These are phyloP conservation scores for Andrena fulva DNA, from an alignment of 2,888 invertebrate species.

Conservation along the genomic window DNA sequence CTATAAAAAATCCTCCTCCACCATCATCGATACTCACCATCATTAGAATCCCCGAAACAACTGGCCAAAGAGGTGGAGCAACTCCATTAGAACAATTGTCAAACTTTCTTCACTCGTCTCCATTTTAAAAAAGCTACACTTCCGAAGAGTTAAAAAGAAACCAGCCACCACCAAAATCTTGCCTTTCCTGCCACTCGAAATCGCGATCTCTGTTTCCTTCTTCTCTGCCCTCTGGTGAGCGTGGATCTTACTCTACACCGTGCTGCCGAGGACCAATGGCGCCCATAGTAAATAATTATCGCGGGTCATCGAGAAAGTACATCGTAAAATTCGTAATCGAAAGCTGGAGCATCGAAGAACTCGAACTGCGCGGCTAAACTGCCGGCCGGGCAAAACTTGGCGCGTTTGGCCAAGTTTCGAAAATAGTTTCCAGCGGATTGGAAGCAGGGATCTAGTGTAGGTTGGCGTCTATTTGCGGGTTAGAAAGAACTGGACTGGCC, in stretches of 20 bases:
- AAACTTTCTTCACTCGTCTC: not conserved
- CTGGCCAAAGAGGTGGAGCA: not conserved
- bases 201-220: not conserved
- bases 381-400: conserved; percentile 71
- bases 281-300: not conserved
- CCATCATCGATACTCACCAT: conserved; percentile 36
- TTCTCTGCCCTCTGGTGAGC: not conserved
- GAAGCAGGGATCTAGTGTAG: conserved; percentile 59
- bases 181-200: not conserved
- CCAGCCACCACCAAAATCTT: not conserved
- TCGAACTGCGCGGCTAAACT: conserved; percentile 15
- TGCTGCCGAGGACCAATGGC: not conserved
- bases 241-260: not conserved
- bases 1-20: not conserved
- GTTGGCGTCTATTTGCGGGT: conserved; percentile 74
- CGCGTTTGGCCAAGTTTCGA: conserved; percentile 73
- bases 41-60: conserved; percentile 13
- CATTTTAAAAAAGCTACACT: not conserved
- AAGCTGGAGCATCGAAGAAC: conserved; percentile 9
- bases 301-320: not conserved
- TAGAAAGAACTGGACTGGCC: conserved; percentile 46
- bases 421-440: conserved; percentile 74
- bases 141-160: not conserved
- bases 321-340: conserved; percentile 4
- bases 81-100: conserved; percentile 7